A percentile compares a stretch with the other conserved stretches of the same genome.
phyloP scores from a whole-genome alignment of 2,888 invertebrate genomes.

The Polietes domitor region DNA sequence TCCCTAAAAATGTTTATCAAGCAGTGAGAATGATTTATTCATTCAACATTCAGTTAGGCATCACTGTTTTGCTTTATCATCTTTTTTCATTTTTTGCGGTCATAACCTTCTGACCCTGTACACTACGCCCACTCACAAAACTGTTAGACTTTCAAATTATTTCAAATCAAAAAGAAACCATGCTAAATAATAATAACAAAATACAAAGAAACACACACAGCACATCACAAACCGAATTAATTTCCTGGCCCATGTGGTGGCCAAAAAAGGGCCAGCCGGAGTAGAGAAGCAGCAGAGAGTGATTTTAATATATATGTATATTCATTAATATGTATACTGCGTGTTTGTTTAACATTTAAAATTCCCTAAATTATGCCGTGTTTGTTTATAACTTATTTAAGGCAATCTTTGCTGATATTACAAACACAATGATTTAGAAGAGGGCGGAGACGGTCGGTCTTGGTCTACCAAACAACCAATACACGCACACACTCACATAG shows the following conservation, averaged over 20 bases:
- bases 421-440: not conserved
- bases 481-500: not conserved
- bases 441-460: not conserved
- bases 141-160: not conserved
- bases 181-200: not conserved
- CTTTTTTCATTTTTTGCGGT: too few relatives aligned
- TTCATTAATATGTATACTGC: conserved; percentile 31
- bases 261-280: not conserved
- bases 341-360: conserved; percentile 50
- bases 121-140: conserved; percentile 2
- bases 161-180: not conserved
- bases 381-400: conserved; percentile 60
- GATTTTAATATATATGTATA: conserved; percentile 5
- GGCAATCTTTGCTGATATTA: conserved; percentile 30
- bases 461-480: not conserved
- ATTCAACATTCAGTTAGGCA: too few relatives aligned
- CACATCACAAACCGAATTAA: conserved; percentile 15
- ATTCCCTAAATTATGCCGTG: conserved; percentile 47
- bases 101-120: conserved; percentile 24
- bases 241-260: not conserved
- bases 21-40: too few relatives aligned
- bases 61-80: too few relatives aligned
- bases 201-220: not conserved
- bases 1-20: too few relatives aligned
- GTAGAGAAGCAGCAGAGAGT: not conserved